Evolutionary conservation across 2,797 vertebrate species (phyloP).

Genomic region (Lepus townsendii): DNA sequence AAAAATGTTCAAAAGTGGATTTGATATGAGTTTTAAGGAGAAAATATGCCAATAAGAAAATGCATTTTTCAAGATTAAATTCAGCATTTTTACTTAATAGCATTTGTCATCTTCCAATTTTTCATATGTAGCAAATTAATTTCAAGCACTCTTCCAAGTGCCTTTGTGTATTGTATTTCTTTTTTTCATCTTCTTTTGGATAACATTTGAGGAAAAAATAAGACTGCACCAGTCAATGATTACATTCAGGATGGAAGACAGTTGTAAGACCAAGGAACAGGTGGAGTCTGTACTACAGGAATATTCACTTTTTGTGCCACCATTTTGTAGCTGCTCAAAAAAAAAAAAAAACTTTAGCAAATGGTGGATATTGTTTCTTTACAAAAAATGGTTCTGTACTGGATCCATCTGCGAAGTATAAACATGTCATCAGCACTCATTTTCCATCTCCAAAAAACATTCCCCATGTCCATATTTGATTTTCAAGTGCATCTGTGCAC

Average conservation of each 20-base stretch:
- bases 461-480: constrained; percentile 91
- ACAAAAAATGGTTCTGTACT: constrained; percentile 90
- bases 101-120: constrained; percentile 80
- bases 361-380: constrained; percentile 91
- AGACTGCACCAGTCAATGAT: constrained; percentile 80
- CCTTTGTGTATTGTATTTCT: constrained; percentile 82
- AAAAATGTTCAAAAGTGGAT: constrained; percentile 58
- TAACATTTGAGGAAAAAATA: constrained; percentile 82
- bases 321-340: constrained; percentile 89
- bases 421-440: constrained; percentile 91
- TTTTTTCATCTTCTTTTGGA: constrained; percentile 77
- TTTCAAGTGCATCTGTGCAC: constrained; percentile 92
- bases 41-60: constrained; percentile 73
- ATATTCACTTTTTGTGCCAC: constrained; percentile 86
- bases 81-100: constrained; percentile 83
- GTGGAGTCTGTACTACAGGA: constrained; percentile 80
- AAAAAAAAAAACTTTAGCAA: constrained; percentile 86
- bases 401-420: constrained; percentile 90
- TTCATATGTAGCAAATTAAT: constrained; percentile 75
- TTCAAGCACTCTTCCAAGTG: constrained; percentile 82
- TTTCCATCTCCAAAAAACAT: constrained; percentile 91
- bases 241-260: constrained; percentile 79
- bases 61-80: constrained; percentile 64
- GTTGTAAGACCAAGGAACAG: constrained; percentile 82
- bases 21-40: constrained; percentile 61